These are phyloP conservation scores for Leptestheria dahalacensis DNA, from an alignment of 1,140 invertebrate genomes.

Conservation along the genomic window DNA sequence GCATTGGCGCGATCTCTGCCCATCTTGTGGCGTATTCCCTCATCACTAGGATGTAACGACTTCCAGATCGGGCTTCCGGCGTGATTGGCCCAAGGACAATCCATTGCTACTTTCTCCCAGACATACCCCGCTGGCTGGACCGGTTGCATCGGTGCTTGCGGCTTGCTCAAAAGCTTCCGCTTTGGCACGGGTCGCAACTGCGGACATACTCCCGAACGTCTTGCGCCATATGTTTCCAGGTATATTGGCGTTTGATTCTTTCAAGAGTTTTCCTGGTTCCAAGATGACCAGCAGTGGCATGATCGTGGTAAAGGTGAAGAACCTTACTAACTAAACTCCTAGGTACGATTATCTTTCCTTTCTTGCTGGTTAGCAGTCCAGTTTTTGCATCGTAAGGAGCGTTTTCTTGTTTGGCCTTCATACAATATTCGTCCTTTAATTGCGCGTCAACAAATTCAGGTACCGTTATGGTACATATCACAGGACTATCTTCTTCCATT, in stretches of 20 bases:
- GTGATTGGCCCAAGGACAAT: conserved; percentile 19
- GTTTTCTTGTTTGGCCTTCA: background rate
- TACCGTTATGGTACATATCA: background rate
- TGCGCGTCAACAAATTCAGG: background rate
- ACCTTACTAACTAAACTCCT: background rate
- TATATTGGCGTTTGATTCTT: background rate
- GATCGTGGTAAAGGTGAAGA: too few relatives aligned
- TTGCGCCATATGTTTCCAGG: background rate
- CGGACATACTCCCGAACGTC: background rate
- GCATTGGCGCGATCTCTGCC: conserved; percentile 19
- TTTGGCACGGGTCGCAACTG: background rate
- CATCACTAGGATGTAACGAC: conserved; percentile 24
- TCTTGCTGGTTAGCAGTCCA: background rate
- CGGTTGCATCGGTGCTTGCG: conserved; percentile 8
- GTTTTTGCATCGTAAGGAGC: background rate
- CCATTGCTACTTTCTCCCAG: conserved; percentile 16
- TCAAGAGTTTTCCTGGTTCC: background rate
- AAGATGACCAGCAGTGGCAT: too few relatives aligned
- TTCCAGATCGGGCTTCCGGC: conserved; percentile 9
- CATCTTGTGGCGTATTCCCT: conserved; percentile 25
- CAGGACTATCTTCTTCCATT: background rate
- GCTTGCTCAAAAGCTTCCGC: background rate
- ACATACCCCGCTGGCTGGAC: background rate
- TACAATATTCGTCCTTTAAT: background rate
- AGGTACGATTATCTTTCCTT: background rate